A percentile compares a stretch with the other conserved stretches of the same genome.
phyloP scores from a whole-genome alignment of 2,888 invertebrate species.

The Stenchaetothrips biformis region DNA sequence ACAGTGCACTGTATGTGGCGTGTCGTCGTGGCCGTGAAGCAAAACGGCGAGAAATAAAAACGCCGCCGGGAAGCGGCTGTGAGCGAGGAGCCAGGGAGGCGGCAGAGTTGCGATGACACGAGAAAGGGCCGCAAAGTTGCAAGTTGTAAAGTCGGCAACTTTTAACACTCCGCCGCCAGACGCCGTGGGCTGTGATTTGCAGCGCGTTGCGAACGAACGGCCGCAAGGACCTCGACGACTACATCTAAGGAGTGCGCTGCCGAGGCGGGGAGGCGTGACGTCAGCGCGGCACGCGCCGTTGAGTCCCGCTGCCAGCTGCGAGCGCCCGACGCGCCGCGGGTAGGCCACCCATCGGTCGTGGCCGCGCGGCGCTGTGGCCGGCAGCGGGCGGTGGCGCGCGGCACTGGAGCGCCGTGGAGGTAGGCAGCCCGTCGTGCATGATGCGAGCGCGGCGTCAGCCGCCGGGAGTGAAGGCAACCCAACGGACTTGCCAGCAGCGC shows the following conservation, averaged over 20 bases:
- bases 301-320: not conserved
- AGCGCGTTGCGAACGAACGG: no score
- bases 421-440: not conserved
- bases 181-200: no score
- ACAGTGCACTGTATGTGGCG: no score
- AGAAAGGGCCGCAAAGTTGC: no score
- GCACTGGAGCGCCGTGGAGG: not conserved
- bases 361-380: not conserved
- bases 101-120: no score
- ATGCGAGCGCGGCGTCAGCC: not conserved
- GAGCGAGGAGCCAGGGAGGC: no score
- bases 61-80: no score
- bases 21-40: no score
- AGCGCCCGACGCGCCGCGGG: not conserved
- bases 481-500: not conserved
- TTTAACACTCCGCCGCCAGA: no score
- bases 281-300: not conserved
- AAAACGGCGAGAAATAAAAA: no score
- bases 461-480: not conserved
- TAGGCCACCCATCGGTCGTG: not conserved
- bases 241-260: not conserved
- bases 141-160: no score
- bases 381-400: not conserved
- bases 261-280: not conserved
- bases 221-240: no score